Conservation (phyloP, 2,797 vertebrate species). For the Acrocephalus scirpaceus region DNA sequence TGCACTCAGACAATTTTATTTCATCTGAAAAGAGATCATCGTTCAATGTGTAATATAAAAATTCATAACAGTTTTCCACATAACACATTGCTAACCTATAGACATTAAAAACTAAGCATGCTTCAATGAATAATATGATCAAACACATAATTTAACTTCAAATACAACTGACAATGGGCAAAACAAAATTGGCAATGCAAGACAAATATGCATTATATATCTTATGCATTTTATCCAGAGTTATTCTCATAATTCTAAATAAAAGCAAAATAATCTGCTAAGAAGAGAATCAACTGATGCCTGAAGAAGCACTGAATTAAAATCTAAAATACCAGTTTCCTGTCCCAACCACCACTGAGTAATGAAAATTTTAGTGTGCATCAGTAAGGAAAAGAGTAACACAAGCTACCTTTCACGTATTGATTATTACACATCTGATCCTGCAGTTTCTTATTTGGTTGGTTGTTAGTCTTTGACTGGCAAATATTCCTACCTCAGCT, state of each 20-base stretch:
- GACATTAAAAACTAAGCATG: constrained; percentile 4
- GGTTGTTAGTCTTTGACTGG: not conserved
- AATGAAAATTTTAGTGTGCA: not conserved
- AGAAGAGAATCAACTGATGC: not conserved
- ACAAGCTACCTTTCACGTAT: not conserved
- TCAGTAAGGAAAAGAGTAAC: not conserved
- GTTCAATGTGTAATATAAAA: constrained; percentile 15
- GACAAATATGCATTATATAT: not conserved
- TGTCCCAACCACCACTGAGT: not conserved
- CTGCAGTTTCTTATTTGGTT: not conserved
- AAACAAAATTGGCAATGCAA: constrained; percentile 40
- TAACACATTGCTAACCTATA: not conserved
- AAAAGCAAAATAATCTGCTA: not conserved
- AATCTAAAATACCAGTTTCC: not conserved
- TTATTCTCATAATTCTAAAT: not conserved
- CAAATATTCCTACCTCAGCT: not conserved
- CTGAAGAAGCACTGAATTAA: not conserved
- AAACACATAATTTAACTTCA: constrained; percentile 59
- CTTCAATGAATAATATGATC: constrained; percentile 39
- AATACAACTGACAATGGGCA: constrained; percentile 9
- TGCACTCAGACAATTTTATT: not conserved
- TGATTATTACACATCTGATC: not conserved
- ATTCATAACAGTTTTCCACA: constrained; percentile 6
- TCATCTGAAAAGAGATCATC: not conserved
- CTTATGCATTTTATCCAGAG: not conserved